Conservation (phyloP, 2,888 invertebrate genomes). For the Tricholauxania praeusta region DNA sequence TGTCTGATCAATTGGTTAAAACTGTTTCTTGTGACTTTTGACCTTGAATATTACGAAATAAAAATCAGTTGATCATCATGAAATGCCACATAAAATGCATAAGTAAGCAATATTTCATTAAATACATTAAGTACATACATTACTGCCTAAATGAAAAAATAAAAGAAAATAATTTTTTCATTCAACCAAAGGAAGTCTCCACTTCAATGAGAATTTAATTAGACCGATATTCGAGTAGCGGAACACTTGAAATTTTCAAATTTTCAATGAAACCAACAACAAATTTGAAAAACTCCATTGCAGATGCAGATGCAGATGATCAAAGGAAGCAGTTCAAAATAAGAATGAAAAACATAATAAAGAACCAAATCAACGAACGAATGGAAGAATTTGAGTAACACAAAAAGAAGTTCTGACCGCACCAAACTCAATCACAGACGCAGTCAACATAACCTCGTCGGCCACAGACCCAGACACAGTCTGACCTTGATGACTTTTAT, state of each 20-base stretch:
- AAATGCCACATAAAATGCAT: no score
- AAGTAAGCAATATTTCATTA: no score
- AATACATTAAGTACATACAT: no score
- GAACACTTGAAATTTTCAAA: conserved; percentile 4
- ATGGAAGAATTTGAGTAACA: background rate
- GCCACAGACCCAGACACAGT: conserved; percentile 3
- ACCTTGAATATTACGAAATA: no score
- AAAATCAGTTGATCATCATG: no score
- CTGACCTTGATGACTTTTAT: conserved; percentile 14
- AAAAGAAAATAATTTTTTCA: no score
- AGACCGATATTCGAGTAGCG: background rate
- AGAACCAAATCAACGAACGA: background rate
- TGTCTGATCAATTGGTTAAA: no score
- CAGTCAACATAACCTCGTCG: background rate
- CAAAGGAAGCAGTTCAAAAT: background rate
- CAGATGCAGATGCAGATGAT: background rate
- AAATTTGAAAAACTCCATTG: background rate
- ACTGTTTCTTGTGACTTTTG: no score
- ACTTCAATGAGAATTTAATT: no score
- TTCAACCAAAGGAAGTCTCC: no score
- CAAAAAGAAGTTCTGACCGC: background rate
- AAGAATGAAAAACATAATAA: background rate
- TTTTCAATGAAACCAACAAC: background rate
- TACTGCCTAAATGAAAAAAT: no score
- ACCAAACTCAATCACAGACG: background rate